Base-by-base conservation (phyloP, 2,888 invertebrate genomes). In the Drosophila pseudotakahashii region DNA sequence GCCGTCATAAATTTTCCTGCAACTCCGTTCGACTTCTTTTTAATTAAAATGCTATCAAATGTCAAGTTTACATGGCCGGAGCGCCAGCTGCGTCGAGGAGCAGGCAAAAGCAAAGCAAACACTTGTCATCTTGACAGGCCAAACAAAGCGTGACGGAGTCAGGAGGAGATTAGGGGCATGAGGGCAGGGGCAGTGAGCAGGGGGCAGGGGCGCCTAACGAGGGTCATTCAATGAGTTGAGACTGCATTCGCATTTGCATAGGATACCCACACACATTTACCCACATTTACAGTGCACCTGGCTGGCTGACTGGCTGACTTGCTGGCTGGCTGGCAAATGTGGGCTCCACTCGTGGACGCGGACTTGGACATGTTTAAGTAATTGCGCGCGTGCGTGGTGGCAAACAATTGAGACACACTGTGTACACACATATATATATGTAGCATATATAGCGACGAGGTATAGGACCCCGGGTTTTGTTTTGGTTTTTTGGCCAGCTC, bases 311-410 rank as follows among this genome's bases (percentile, higher is more conserved):
- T 41, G 10, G 39, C 39, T 19, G 19, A 2, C 41, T 41, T 4
- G 39, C 39, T 41, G 39, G 39, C 14, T 16, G 10, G 41, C 42
- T 74, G 68, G 78, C 72, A 61, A 81, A 87, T 84, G 88, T 83
- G 82, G 82, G 82, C 88, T 71, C 73, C 82, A 72, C 77, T 51
- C 81, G 77, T 64, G 62, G 81, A 86, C 84, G 80, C 72, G 84
- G 77, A 87, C 84, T 89, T 61, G 73, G 66, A 66, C 85, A 73
- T 86, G 82, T 76, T 84, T 81, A 85, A 71, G 86, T 81, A 88
- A 89, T 85, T 89, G 89, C 83, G 88, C 89, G 89, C 83, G 86
- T 84, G 89, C 89, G 82, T 89, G 82, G 82, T 82, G 82, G 89
- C 88, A 78, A 88, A 89, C 82, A 82, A 82, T 83, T 83, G 89